Base-by-base conservation (phyloP, 2,888 invertebrate species). In the Malthinus flaveolus region DNA sequence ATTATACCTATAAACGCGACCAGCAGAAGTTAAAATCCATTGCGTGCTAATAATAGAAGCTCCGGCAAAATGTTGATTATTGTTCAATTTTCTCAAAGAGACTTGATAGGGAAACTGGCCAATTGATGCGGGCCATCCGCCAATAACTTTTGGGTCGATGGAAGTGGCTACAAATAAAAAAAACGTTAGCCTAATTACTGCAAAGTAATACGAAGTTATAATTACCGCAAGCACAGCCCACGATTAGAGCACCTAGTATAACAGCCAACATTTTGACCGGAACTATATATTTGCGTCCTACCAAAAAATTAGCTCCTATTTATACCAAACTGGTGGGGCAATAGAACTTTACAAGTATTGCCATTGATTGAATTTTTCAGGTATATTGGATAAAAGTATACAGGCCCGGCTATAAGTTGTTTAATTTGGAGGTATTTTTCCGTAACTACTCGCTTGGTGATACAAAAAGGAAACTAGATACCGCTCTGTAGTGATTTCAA, bases 11-110 rank as follows among this genome's bases (percentile, higher is more conserved):
- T 60, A 57, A 1, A 82, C 63, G 61, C 83, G 83, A 69, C 82
- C 82, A 2, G 82, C 82, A 8, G 83, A 82, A 0, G 82, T 81
- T 10, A 82, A 62, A 7, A 83, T 68, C 53, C 73, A 72, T n/a
- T 63, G 62, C 1, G 53, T 36, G 54, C 71, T 79, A 36, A 82
- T 70, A 51, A 82, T 80, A 1, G 80, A 80, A 0, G 82, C 82
- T 9, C 82, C 82, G 62, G 82, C 83, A 45, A 78, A 77, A 54
- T 72, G 81, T 59, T 75, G 58, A 0, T 77, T 78, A 44, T 70
- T 70, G 49, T 68, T 67, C 7, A 0, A 1, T 15, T 78, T 66
- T 39, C 80, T 56, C 39, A 82, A 46, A 47, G 80, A 82, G 0
- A 73, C 80, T 66, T 81, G 81, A 64, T 80, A 78, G 0, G 82